Base-by-base conservation (phyloP, 2,797 vertebrate genomes). In the Cygnus olor region DNA sequence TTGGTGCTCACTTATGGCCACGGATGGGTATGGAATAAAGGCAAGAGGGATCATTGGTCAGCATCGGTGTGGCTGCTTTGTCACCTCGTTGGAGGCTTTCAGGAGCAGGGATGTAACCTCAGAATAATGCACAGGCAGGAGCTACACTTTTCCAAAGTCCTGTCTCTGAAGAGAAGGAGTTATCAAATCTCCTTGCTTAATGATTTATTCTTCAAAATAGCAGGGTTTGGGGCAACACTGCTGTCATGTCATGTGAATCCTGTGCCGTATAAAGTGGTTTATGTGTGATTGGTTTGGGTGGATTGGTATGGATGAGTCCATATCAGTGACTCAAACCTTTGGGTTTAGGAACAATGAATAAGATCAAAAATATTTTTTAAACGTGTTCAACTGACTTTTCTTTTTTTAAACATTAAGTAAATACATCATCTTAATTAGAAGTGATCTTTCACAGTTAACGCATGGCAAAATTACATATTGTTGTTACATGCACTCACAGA, bases 1-100 rank as follows among this genome's bases (percentile, higher is more conserved):
- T 64, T 0, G 0, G 45, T 60, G 32, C 40, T 49, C 44, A 7
- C 36, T n/a, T 42, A 16, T 2, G 16, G 21, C 32, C 34, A 22
- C 0, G 0, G 38, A 49, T 36, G 32, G 14, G 45, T 32, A 19
- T 58, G 36, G 27, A 65, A 47, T 8, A 19, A 19, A 20, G 38
- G 25, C 14, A 22, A 47, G 47, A 57, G 21, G 20, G 65, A 61
- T 20, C 54, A 20, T 57, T 34, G 36, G 30, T 24, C 32, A 20
- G 32, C 38, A 10, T 27, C 24, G 61, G 17, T 0, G 0, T 51
- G 45, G 36, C 32, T 1, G 1, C 20, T 28, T 78, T 53, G 65
- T 57, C 28, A 51, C 38, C 36, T 68, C 2, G 0, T 36, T 2
- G 3, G 11, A 64, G n/a, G 56, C 44, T 76, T 88, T 85, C 36